Percentiles rank a stretch among this genome's conserved stretches.
These are phyloP conservation scores for Incurvaria masculella DNA, from an alignment of 2,888 invertebrate species.

Conservation along the genomic window DNA sequence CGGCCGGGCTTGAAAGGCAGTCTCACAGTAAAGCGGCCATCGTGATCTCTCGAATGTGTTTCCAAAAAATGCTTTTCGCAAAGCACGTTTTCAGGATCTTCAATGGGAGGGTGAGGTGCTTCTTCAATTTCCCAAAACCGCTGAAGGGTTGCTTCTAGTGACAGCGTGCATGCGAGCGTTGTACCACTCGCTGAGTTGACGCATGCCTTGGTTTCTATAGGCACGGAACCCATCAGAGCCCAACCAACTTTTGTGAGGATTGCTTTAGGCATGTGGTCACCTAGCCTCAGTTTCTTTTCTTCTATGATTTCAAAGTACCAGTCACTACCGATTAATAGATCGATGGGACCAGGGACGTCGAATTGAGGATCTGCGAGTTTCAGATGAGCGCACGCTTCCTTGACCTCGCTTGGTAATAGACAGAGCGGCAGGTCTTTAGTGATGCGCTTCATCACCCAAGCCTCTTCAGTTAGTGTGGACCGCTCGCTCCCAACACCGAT, in stretches of 20 bases:
- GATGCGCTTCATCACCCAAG: neutral
- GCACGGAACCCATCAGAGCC: conserved; percentile 2
- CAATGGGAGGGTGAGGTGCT: neutral
- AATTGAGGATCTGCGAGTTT: neutral
- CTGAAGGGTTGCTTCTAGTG: conserved; percentile 6
- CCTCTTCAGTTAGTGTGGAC: neutral
- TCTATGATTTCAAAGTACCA: neutral
- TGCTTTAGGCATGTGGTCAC: neutral
- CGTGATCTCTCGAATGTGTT: conserved; percentile 5
- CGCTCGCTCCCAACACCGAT: neutral
- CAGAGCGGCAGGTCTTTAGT: neutral
- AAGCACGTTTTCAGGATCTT: conserved; percentile 8
- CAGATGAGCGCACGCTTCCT: neutral
- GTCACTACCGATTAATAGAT: neutral
- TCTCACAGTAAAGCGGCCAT: conserved; percentile 7
- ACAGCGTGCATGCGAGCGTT: conserved; percentile 1
- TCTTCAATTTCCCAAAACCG: conserved; percentile 8
- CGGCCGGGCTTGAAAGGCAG: neutral
- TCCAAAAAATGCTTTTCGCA: conserved; percentile 10
- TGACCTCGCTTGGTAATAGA: neutral
- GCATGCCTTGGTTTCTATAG: neutral
- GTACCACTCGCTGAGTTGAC: neutral
- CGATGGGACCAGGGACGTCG: neutral
- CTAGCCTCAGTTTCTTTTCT: neutral
- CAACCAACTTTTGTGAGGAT: neutral